A percentile compares a stretch with the other conserved stretches of the same genome.
Evolutionary conservation across 2,113 vertebrate species (phyloP).

Genomic region (Smithornis capensis): DNA sequence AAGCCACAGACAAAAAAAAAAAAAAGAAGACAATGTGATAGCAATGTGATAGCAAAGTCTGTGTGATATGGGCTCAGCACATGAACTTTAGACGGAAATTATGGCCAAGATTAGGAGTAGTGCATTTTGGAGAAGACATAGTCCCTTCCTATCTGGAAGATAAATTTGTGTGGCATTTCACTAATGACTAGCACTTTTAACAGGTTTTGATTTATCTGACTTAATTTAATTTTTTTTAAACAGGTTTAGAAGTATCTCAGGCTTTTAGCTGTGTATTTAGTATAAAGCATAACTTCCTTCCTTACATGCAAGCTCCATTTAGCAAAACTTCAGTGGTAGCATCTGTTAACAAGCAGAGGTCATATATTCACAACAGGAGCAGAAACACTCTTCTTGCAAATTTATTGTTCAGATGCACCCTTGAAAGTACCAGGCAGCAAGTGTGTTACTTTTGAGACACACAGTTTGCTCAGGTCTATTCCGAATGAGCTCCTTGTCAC

Average conservation of each 20-base stretch:
- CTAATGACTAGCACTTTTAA: neutral
- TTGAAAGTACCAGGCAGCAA: neutral
- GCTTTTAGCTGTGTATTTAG: neutral
- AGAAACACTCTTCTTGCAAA: neutral
- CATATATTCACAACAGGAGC: neutral
- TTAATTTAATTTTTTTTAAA: neutral
- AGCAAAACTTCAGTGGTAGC: neutral
- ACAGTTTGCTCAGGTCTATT: neutral
- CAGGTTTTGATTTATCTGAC: neutral
- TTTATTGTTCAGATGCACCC: fast-evolving
- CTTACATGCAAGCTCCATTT: neutral
- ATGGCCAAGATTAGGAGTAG: neutral
- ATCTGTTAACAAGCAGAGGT: neutral
- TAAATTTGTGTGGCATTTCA: neutral
- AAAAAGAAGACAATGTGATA: neutral
- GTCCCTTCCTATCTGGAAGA: neutral
- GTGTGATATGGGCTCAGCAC: neutral
- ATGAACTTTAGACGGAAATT: neutral
- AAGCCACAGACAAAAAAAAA: neutral
- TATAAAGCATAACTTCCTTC: neutral
- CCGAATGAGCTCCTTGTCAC: neutral
- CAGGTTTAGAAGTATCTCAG: neutral
- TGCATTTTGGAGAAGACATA: neutral
- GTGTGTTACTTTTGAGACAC: neutral
- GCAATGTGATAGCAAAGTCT: neutral